Evolutionary conservation across 2,113 vertebrate genomes (phyloP), one percentile per base, ranked within the genome.

Genomic region (Dunckerocampus dactyliophorus): DNA sequence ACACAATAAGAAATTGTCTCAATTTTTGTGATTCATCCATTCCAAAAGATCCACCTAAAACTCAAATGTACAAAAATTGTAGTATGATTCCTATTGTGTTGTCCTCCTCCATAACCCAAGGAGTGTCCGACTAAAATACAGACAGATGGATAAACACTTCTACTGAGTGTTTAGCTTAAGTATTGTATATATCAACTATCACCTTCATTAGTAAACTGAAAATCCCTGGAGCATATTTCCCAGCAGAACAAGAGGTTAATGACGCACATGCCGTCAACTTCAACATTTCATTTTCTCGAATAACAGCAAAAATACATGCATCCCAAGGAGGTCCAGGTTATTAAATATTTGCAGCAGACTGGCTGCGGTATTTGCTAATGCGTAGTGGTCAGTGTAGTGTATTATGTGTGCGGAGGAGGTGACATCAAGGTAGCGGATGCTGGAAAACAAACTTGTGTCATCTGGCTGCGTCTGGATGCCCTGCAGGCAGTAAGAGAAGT

Each of bases 361-460:
- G 47, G 19, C 62, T 50, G 68, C 53, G 71, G 62, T 53, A 53
- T 70, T 28, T 31, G 28, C 70, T 53, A 72, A 60, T 61, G 65
- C 54, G 64, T 28, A 72, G 65, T 64, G 68, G 39, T 39, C 62
- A 10, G 47, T 60, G 60, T 34, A 65, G 43, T 45, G 63, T 52
- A 65, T 19, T 61, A 22, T 50, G 20, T 51, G 56, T 69, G 75
- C 6, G 66, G 76, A 49, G 62, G 67, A 66, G 59, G 69, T 80
- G 71, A 71, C 71, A 72, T 74, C 50, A 74, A 69, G 62, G 62
- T 49, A 65, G 59, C 69, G 65, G 55, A 72, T 59, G 65, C 67
- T 57, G 24, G 42, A 51, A 63, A 45, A 66, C 56, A 48, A 45
- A 19, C 58, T 63, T 49, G 54, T 82, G 74, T 72, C 75, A 74